phyloP scores from a whole-genome alignment of 2,797 vertebrate genomes.

The Cirrhinus mrigala region DNA sequence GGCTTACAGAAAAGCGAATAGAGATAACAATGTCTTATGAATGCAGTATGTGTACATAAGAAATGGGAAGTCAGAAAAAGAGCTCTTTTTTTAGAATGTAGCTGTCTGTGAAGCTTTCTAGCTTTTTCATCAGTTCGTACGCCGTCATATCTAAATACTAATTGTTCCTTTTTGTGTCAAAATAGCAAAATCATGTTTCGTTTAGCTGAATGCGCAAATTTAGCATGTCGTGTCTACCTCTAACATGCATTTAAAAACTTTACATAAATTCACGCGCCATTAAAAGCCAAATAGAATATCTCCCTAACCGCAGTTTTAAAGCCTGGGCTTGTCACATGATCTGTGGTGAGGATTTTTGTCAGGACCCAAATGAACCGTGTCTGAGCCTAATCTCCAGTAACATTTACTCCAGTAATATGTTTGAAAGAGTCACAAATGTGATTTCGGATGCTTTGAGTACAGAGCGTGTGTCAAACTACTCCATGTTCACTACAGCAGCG shows the following conservation, averaged over 20 bases:
- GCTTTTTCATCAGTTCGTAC: constrained; percentile 1
- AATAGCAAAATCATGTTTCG: constrained; percentile 54
- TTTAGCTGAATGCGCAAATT: constrained; percentile 82
- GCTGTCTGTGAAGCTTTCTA: constrained; percentile 24
- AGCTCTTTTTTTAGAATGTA: constrained; percentile 34
- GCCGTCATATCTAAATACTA: constrained; percentile 48
- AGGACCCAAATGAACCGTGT: constrained; percentile 1
- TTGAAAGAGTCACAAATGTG: constrained; percentile 20
- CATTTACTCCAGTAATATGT: constrained; percentile 19
- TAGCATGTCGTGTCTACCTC: constrained; percentile 86
- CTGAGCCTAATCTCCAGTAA: constrained; percentile 19
- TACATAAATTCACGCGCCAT: background rate
- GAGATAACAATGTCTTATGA: constrained; percentile 4
- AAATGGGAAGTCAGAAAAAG: constrained; percentile 10
- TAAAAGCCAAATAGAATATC: background rate
- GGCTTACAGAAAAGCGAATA: constrained; percentile 6
- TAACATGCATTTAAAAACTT: constrained; percentile 66
- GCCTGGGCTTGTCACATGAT: constrained; percentile 2
- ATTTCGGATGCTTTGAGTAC: constrained; percentile 42
- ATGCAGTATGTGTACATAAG: constrained; percentile 60
- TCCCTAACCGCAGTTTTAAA: constrained; percentile 1
- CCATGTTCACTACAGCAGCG: constrained; percentile 66
- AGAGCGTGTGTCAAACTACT: constrained; percentile 43
- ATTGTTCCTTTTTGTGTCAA: constrained; percentile 29
- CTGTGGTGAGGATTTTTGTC: constrained; percentile 2